Base-by-base conservation (phyloP, 2,797 vertebrate genomes). In the Thalassophryne amazonica region DNA sequence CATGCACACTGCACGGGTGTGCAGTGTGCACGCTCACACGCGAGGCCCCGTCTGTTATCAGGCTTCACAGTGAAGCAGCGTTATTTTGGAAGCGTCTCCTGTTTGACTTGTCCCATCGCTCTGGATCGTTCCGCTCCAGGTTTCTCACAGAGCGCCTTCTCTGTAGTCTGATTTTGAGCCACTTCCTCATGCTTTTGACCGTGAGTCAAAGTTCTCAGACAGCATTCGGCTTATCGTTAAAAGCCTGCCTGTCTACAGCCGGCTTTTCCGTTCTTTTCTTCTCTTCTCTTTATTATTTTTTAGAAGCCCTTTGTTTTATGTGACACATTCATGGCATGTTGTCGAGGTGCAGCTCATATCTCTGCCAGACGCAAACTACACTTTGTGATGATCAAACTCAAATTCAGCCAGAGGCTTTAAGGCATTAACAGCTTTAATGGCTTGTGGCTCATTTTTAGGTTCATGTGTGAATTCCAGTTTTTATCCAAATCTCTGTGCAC, bases 151-250 rank as follows among this genome's bases (percentile, higher is more conserved):
- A 21, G 24, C 55, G 4, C 37, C 56, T 49, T 36, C 54, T 38
- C 48, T 38, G 29, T 8, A 10, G 36, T 31, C 41, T 63, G 34
- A 30, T 64, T 29, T 20, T 16, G 46, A 56, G 43, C 61, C 38
- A 70, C 76, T 90, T 91, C 87, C 89, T 90, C 83, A 87, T 90
- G 88, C 82, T 83, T 78, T 76, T 70, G 69, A 38, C 58, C 66
- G 33, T 32, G 51, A 86, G 78, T 84, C 85, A 84, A 78, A 84
- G 77, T 81, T 69, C 73, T 81, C 78, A 80, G 81, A 81, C 75
- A 30, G 60, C 54, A 34, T 33, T 56, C 49, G 49, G 45, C 65
- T 78, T 78, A 69, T 84, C 72, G 58, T 51, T 48, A 61, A 75
- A 60, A 59, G 37, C 53, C 55, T 33, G 9, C 12, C 27, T 27